Evolutionary conservation across 2,113 vertebrate genomes (phyloP).

Genomic region (Prochilodus magdalenae): DNA sequence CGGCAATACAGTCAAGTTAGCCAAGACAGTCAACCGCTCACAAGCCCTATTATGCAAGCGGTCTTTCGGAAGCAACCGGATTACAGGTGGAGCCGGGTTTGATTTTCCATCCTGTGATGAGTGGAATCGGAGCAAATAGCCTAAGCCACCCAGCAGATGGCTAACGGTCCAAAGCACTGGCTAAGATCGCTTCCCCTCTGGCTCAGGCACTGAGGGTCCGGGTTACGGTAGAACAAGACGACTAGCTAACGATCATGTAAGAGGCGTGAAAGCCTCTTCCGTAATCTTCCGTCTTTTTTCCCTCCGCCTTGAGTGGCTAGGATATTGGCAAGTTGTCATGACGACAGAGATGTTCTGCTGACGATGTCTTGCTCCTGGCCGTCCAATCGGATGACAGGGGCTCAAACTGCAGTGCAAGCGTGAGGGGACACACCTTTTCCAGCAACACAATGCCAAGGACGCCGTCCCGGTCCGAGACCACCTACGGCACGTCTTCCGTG

Average conservation of each 20-base stretch:
- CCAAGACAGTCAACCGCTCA: conserved; percentile 14
- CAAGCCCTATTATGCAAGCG: conserved; percentile 18
- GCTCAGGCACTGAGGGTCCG: conserved; percentile 46
- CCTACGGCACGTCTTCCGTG: conserved; percentile 86
- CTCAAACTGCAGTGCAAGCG: conserved; percentile 97
- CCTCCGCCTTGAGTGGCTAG: conserved; percentile 56
- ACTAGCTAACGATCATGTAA: conserved; percentile 84
- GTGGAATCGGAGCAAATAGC: conserved; percentile 61
- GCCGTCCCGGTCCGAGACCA: conserved; percentile 91
- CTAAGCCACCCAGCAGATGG: conserved; percentile 68
- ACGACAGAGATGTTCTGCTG: conserved; percentile 98
- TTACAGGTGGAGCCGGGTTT: conserved; percentile 42
- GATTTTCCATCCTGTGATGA: conserved; percentile 67
- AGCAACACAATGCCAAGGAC: conserved; percentile 93
- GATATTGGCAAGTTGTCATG: conserved; percentile 97
- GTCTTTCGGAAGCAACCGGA: conserved; percentile 47
- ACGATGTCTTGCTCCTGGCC: conserved; percentile 94
- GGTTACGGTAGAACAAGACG: conserved; percentile 64
- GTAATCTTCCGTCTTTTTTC: conserved; percentile 73
- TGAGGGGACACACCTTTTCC: conserved; percentile 97
- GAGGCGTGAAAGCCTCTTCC: conserved; percentile 79
- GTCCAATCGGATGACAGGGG: conserved; percentile 98
- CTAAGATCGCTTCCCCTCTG: conserved; percentile 41
- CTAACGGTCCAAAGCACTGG: conserved; percentile 34
- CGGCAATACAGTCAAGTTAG: background rate